These are phyloP conservation scores for Cordilura impudica DNA, from an alignment of 2,888 invertebrate species.

Conservation along the genomic window DNA sequence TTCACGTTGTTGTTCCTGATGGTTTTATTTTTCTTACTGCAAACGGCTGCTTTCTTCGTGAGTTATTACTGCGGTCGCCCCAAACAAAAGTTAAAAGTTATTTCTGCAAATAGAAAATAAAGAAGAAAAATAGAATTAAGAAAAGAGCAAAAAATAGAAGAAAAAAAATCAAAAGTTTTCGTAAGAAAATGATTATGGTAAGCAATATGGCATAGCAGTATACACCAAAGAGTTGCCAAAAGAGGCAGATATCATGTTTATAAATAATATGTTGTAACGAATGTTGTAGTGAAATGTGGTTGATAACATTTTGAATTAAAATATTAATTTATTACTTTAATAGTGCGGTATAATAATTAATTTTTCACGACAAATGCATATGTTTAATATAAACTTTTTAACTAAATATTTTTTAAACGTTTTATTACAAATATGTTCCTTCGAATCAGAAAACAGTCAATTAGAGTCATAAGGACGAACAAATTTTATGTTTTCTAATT, in stretches of 20 bases:
- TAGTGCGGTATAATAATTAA: slow-evolving; percentile 61
- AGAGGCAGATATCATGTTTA: slow-evolving; percentile 22
- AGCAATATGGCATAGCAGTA: neutral
- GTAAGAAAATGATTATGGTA: slow-evolving; percentile 27
- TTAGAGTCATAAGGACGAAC: no score
- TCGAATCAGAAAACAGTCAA: no score
- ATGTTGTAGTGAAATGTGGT: slow-evolving; percentile 9
- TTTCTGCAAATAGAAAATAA: slow-evolving; percentile 48
- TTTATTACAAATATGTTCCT: no score
- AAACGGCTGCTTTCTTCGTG: slow-evolving; percentile 57
- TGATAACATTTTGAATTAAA: slow-evolving; percentile 21
- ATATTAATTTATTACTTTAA: slow-evolving; percentile 49
- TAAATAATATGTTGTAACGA: slow-evolving; percentile 24
- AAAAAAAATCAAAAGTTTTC: slow-evolving; percentile 37
- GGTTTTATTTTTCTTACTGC: slow-evolving; percentile 20
- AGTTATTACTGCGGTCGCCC: slow-evolving; percentile 62
- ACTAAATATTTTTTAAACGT: no score
- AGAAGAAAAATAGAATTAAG: slow-evolving; percentile 39
- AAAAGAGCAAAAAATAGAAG: slow-evolving; percentile 30
- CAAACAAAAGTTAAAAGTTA: slow-evolving; percentile 37
- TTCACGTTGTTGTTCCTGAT: neutral
- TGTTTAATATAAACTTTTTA: no score
- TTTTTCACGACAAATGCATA: slow-evolving; percentile 43
- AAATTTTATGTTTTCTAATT: no score
- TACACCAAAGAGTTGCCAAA: slow-evolving; percentile 29